These are phyloP conservation scores for Nixonia krombeini DNA, from an alignment of 1,140 invertebrate species.

Conservation along the genomic window DNA sequence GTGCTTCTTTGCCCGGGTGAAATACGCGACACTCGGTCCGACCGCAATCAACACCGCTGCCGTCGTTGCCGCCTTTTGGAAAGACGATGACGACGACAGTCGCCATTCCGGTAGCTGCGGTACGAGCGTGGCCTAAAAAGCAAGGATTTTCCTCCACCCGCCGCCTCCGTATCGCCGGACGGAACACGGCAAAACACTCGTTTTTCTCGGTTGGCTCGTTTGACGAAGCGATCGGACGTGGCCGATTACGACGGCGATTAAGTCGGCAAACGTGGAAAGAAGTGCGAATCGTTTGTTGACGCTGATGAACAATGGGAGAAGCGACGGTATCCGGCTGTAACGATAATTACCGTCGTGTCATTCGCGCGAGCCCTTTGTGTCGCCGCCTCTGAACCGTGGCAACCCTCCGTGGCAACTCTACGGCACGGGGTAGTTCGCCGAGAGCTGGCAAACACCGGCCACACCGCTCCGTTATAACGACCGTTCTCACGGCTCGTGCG, in stretches of 20 bases:
- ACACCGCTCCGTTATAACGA: conserved; percentile 55
- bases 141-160: too few relatives aligned
- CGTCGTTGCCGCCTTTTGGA: neutral
- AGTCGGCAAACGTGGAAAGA: too few relatives aligned
- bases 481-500: conserved; percentile 59
- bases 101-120: too few relatives aligned
- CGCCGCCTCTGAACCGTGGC: conserved; percentile 9
- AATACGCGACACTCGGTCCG: too few relatives aligned
- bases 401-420: conserved; percentile 29
- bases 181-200: too few relatives aligned
- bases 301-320: neutral
- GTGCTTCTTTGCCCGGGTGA: neutral
- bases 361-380: conserved; percentile 48
- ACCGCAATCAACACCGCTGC: neutral
- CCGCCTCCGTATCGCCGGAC: too few relatives aligned
- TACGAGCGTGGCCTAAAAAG: too few relatives aligned
- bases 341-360: conserved; percentile 49
- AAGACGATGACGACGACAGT: too few relatives aligned
- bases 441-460: conserved; percentile 45
- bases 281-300: neutral
- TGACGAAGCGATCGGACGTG: too few relatives aligned
- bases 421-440: conserved; percentile 36
- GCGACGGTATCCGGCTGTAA: conserved; percentile 25
- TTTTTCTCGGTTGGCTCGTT: too few relatives aligned
- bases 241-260: too few relatives aligned